Base-by-base conservation (phyloP, 2,797 vertebrate species). In the Lutjanus campechanus region DNA sequence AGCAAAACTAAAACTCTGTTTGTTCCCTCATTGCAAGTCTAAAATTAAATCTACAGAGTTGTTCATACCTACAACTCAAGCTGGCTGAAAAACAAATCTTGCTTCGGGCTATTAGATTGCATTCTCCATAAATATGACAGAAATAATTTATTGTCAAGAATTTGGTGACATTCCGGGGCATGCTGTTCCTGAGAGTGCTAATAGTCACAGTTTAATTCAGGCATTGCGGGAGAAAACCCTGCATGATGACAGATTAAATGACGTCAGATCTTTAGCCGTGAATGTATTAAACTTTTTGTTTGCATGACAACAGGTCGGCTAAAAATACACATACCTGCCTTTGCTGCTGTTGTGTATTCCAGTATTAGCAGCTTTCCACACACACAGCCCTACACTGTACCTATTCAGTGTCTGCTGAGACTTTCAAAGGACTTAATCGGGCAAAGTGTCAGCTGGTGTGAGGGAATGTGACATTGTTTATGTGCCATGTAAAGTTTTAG, bases 301-400 rank as follows among this genome's bases (percentile, higher is more conserved):
- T 83, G 81, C 82, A 74, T 75, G 81, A 84, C 83, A 84, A 89
- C 83, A 82, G 60, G 56, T 84, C 77, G 41, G 76, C 83, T 87
- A 86, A 88, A 89, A 92, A 91, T 92, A 90, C 50, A 54, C 20
- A n/a, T 20, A 63, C 41, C 43, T 56, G 62, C 43, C 29, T 17
- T 71, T 54, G 59, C 64, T 54, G 44, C 65, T 59, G 62, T 73
- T 12, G 2, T 29, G 47, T 68, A 16, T 72, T 68, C 8, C 20
- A 36, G 40, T 36, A 20, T 61, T n/a, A 17, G 6, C 77, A 46
- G 65, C 25, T 16, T 36, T 77, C 22, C 41, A 12, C 47, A 41
- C 16, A 40, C 16, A 36, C 29, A 40, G 73, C 44, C 53, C 11
- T 16, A 13, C 5, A 36, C 29, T 19, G 4, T 59, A 73, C 56